Evolutionary conservation across 1,140 invertebrate genomes (phyloP), one percentile per base, ranked within the genome.

Genomic region (Conopomorpha cramerella): DNA sequence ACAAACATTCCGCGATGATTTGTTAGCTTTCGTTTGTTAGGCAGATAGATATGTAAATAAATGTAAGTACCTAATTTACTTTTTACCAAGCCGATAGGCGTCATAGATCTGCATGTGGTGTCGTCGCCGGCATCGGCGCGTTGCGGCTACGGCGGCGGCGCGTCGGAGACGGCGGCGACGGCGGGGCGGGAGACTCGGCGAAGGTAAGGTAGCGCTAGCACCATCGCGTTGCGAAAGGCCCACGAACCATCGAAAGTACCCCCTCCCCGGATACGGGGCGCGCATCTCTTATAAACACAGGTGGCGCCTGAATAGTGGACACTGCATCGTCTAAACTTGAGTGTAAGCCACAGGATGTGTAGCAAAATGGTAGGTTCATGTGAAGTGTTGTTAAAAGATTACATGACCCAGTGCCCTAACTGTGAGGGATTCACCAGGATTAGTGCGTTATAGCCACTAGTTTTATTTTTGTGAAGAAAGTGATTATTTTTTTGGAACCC

Each of bases 261-360:
- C 70, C 65, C 65, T 60, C 63, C 63, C 53, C 53, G 53, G 56
- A 62, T 66, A 50, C 58, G 45, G 58, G 62, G 57, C 54, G 60
- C 36, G 45, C 51, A 70, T 56, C 61, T 66, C 54, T 66, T 74
- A 74, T 72, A 76, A 66, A 61, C 65, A 61, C 58, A 55, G 58
- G 61, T 62, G 55, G 45, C 47, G 53, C 48, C 64, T 52, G 47
- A 36, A 43, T 40, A 40, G 51, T 68, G 60, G 65, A 76, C 70
- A 76, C 50, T 63, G 62, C 58, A 56, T 49, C 46, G 43, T 54
- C 55, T 53, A 45, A 49, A 42, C 43, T 55, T 55, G 54, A 43
- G 44, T 50, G 39, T 55, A 51, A 51, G 42, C 51, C 51, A 44
- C 53, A 68, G 55, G 51, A 74, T 74, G 67, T 63, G 58, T 62